Percentiles rank a stretch among this genome's conserved stretches.
Conservation (phyloP, 2,113 vertebrate genomes). For the Lonchura striata region DNA sequence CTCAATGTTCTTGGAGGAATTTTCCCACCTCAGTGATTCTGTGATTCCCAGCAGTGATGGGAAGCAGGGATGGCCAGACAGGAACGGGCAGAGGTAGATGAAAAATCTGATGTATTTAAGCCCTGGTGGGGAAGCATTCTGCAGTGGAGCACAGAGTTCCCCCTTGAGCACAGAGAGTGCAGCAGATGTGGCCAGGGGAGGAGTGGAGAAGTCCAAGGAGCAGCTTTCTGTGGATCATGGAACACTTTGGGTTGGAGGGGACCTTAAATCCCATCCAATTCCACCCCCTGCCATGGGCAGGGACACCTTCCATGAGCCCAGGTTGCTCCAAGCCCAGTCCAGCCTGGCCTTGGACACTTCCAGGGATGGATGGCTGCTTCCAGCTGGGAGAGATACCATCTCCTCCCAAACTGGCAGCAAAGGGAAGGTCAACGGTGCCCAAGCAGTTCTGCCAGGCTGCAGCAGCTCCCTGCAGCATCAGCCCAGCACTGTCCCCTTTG, state of each 20-base stretch:
- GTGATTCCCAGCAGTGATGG: background rate
- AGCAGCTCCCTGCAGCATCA: background rate
- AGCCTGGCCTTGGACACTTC: background rate
- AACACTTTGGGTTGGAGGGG: accelerated
- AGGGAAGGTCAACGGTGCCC: accelerated
- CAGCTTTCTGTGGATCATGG: background rate
- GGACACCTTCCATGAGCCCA: background rate
- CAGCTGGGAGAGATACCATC: background rate
- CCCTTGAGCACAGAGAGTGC: accelerated
- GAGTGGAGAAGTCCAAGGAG: background rate
- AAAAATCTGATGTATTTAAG: accelerated
- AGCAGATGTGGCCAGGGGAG: no score
- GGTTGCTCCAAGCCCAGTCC: accelerated
- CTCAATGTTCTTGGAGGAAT: accelerated
- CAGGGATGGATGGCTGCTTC: background rate
- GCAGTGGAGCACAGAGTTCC: background rate
- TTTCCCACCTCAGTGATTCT: background rate
- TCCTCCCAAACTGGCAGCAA: background rate
- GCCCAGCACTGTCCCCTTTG: accelerated
- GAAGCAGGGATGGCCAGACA: background rate
- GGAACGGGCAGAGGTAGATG: accelerated
- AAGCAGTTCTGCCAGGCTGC: background rate
- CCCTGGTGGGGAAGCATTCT: background rate
- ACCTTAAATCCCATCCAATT: background rate
- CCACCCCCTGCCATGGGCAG: background rate